Percentiles rank a stretch among this genome's conserved stretches.
Evolutionary conservation across 1,140 invertebrate genomes (phyloP).

Genomic region (Coboldia fuscipes): DNA sequence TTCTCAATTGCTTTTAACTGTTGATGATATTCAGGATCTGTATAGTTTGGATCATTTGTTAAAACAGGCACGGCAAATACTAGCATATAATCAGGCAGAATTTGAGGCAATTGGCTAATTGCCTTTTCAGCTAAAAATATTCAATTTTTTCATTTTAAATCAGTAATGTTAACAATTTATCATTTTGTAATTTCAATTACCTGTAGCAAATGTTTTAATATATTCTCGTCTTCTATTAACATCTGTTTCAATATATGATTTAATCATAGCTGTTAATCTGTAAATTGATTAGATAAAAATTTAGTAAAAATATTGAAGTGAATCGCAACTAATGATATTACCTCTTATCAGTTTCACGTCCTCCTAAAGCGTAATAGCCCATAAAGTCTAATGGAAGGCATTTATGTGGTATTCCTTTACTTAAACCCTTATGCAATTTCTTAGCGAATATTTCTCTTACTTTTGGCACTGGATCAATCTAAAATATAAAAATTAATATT

Average conservation of each 20-base stretch:
- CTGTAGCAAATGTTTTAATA: conserved; percentile 52
- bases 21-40: conserved; percentile 44
- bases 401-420: conserved; percentile 61
- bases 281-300: neutral
- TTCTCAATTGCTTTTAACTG: conserved; percentile 57
- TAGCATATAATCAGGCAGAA: conserved; percentile 88
- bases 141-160: no score
- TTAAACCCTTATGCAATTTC: conserved; percentile 77
- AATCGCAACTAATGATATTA: conserved; percentile 6
- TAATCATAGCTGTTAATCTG: conserved; percentile 14
- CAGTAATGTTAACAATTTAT: no score
- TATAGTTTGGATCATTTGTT: conserved; percentile 73
- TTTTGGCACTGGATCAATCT: conserved; percentile 66
- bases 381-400: conserved; percentile 91
- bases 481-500: conserved; percentile 6
- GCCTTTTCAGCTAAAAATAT: conserved; percentile 32
- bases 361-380: conserved; percentile 79
- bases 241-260: conserved; percentile 31
- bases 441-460: conserved; percentile 74
- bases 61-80: conserved; percentile 86
- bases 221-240: conserved; percentile 80
- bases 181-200: conserved; percentile 7
- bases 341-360: conserved; percentile 58
- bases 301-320: neutral
- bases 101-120: conserved; percentile 54